Percentiles rank a stretch among this genome's conserved stretches.
Evolutionary conservation across 53 echinoderm and acorn worm species (phyloP).

Genomic region (Apostichopus leukothele): DNA sequence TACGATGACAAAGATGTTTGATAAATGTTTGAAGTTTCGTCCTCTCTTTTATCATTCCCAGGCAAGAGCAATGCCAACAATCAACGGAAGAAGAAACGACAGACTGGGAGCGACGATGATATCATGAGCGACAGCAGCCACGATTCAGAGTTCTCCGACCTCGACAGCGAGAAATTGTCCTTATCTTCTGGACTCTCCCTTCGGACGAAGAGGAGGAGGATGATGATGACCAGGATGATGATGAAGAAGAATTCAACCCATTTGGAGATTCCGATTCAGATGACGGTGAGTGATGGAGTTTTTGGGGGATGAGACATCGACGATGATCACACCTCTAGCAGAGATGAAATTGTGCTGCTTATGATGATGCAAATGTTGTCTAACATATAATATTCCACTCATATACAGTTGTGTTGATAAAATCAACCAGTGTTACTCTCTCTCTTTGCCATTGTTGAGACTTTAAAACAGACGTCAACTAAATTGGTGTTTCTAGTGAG

Average conservation of each 20-base stretch:
- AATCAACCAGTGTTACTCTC: no score
- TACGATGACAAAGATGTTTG: no score
- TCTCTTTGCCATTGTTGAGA: no score
- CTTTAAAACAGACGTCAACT: no score
- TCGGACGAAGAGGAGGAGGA: slow-evolving; percentile 45
- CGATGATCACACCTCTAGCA: no score
- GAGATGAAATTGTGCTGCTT: no score
- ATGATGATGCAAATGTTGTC: no score
- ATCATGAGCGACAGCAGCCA: slow-evolving; percentile 50
- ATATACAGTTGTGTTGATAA: no score
- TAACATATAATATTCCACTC: no score
- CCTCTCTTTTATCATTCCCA: not conserved
- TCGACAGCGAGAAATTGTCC: slow-evolving; percentile 40
- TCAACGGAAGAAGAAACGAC: slow-evolving; percentile 5
- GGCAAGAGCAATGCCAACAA: not conserved
- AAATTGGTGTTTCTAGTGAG: no score
- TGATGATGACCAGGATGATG: slow-evolving; percentile 59
- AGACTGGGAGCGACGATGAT: slow-evolving; percentile 43
- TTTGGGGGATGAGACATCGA: no score
- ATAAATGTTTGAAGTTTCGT: no score
- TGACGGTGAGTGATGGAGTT: slow-evolving; percentile 65
- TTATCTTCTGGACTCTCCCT: slow-evolving; percentile 17
- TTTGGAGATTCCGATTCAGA: slow-evolving; percentile 81
- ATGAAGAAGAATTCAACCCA: slow-evolving; percentile 94
- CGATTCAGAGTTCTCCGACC: slow-evolving; percentile 48